These are phyloP conservation scores for Spicauda simplicius DNA, from an alignment of 2,888 invertebrate species.

Conservation along the genomic window DNA sequence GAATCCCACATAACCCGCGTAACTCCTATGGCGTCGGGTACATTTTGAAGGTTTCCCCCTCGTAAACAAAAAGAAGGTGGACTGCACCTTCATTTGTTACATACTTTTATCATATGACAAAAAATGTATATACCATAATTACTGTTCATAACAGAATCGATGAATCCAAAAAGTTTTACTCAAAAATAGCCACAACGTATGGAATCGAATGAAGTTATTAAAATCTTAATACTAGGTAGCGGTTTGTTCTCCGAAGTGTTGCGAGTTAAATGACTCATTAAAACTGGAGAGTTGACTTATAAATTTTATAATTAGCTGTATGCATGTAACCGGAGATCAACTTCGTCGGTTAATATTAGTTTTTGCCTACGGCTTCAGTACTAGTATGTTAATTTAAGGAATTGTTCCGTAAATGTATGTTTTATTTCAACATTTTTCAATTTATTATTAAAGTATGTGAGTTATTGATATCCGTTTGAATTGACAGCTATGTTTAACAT, in stretches of 20 bases:
- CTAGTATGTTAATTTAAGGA: conserved; percentile 15
- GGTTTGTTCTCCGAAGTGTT: conserved; percentile 7
- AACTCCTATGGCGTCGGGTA: too few relatives aligned
- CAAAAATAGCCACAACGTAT: too few relatives aligned
- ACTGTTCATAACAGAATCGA: too few relatives aligned
- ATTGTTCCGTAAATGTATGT: conserved; percentile 11
- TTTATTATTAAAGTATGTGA: conserved; percentile 11
- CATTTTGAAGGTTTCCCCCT: too few relatives aligned
- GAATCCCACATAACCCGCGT: too few relatives aligned
- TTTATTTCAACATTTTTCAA: conserved; percentile 19
- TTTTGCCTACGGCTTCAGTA: conserved; percentile 15
- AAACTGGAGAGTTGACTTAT: conserved; percentile 15
- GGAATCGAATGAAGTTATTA: too few relatives aligned
- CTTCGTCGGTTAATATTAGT: conserved; percentile 14
- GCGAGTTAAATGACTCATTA: conserved; percentile 15
- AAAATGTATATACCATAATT: too few relatives aligned
- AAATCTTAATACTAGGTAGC: not conserved
- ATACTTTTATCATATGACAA: too few relatives aligned
- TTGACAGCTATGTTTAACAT: not conserved
- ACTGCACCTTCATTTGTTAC: too few relatives aligned
- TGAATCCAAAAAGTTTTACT: too few relatives aligned
- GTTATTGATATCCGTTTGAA: conserved; percentile 12
- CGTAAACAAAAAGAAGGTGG: too few relatives aligned
- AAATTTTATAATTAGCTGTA: conserved; percentile 20
- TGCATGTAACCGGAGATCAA: conserved; percentile 23